Evolutionary conservation across 2,888 invertebrate genomes (phyloP), one percentile per base, ranked within the genome.

Genomic region (Sisyra nigra): DNA sequence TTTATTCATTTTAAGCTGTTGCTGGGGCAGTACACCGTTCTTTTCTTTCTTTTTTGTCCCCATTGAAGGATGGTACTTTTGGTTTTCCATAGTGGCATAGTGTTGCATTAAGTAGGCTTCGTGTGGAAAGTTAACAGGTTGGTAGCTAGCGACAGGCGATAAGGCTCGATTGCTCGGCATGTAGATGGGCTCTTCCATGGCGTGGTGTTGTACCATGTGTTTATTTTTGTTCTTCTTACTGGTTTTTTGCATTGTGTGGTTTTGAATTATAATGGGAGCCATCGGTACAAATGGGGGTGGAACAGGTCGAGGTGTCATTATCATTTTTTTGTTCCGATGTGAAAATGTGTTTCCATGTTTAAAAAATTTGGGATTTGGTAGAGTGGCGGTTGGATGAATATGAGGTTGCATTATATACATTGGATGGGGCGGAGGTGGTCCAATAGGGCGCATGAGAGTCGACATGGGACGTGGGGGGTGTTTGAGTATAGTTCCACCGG

Each of bases 141-240:
- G 63, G 58, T 74, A 64, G 51, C 72, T 62, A 47, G 73, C 62
- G 0, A 72, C 70, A 1, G 76, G 75, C 37, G 74, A 69, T 48
- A 72, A 51, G 1, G 70, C 68, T 41, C 70, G 53, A 42, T 65
- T 65, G 37, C 67, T 67, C 3, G 72, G 71, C 66, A 72, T 69
- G 55, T 74, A 74, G 71, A 65, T 46, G 52, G 71, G 52, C 71
- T 79, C 49, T 67, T 77, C 56, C 70, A 77, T 37, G 68, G 72
- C 15, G 56, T 50, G 59, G 53, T 48, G 74, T 58, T 63, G 63
- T 13, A 48, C 45, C 51, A 67, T 67, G 51, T 65, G 68, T 48
- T 65, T 66, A 42, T 64, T 65, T 45, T 60, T 66, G 31, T 71
- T 69, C 52, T 75, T 72, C 2, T 75, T 67, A 2, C n/a, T 11